A percentile compares a stretch with the other conserved stretches of the same genome.
phyloP scores from a whole-genome alignment of 2,113 vertebrate genomes.

The Gadus macrocephalus region DNA sequence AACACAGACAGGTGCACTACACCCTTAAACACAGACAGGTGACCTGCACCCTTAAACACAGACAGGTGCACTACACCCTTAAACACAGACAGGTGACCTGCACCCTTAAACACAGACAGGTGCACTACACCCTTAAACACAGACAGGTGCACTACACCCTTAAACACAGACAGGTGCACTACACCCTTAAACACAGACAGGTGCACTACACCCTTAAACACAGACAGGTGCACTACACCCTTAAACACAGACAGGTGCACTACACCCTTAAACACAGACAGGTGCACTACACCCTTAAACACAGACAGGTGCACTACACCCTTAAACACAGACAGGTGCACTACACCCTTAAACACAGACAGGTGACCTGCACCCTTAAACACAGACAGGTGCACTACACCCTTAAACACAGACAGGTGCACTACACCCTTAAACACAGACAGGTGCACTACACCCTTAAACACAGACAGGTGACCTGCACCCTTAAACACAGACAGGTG shows the following conservation, averaged over 20 bases:
- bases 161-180: neutral
- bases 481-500: too few species aligned
- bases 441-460: neutral
- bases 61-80: too few species aligned
- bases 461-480: slow-evolving; percentile 70
- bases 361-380: slow-evolving; percentile 65
- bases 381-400: neutral
- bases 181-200: too few species aligned
- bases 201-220: too few species aligned
- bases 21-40: too few species aligned
- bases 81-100: slow-evolving; percentile 80
- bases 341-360: too few species aligned
- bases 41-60: neutral
- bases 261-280: too few species aligned
- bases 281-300: neutral
- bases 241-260: neutral
- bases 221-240: slow-evolving; percentile 73
- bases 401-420: too few species aligned
- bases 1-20: neutral
- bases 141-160: neutral
- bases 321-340: too few species aligned
- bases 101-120: too few species aligned
- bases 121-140: neutral
- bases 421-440: neutral
- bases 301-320: neutral